phyloP scores from a whole-genome alignment of 1,140 invertebrate genomes.

The Megalopta genalis region DNA sequence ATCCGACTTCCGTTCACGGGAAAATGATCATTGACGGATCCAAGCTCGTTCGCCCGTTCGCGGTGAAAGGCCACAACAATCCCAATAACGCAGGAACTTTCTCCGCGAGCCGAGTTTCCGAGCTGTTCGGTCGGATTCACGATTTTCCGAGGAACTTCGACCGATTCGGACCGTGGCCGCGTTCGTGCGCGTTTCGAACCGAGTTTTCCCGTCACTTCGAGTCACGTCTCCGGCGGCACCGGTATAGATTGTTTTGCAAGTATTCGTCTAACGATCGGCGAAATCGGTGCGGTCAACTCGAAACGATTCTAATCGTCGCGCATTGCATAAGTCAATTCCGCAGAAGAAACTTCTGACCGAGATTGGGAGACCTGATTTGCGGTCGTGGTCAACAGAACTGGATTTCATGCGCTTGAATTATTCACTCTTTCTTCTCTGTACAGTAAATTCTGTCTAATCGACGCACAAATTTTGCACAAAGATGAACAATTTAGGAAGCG shows the following conservation, averaged over 20 bases:
- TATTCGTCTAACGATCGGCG: neutral
- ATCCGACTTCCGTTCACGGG: conserved; percentile 47
- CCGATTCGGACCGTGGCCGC: conserved; percentile 7
- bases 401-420: too few relatives aligned
- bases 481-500: too few relatives aligned
- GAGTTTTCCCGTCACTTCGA: neutral
- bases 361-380: too few relatives aligned
- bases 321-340: too few relatives aligned
- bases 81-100: conserved; percentile 50
- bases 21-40: conserved; percentile 52
- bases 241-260: conserved; percentile 49
- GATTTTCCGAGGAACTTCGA: conserved; percentile 25
- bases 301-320: too few relatives aligned
- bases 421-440: too few relatives aligned
- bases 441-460: too few relatives aligned
- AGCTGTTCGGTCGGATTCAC: neutral
- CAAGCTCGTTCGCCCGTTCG: neutral
- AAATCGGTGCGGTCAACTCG: too few relatives aligned
- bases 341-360: too few relatives aligned
- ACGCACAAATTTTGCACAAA: too few relatives aligned
- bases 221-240: conserved; percentile 35
- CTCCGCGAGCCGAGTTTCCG: neutral
- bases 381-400: too few relatives aligned
- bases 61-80: conserved; percentile 22
- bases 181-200: neutral